Evolutionary conservation across 2,888 invertebrate genomes (phyloP).

Genomic region (Herminia tarsipennalis): DNA sequence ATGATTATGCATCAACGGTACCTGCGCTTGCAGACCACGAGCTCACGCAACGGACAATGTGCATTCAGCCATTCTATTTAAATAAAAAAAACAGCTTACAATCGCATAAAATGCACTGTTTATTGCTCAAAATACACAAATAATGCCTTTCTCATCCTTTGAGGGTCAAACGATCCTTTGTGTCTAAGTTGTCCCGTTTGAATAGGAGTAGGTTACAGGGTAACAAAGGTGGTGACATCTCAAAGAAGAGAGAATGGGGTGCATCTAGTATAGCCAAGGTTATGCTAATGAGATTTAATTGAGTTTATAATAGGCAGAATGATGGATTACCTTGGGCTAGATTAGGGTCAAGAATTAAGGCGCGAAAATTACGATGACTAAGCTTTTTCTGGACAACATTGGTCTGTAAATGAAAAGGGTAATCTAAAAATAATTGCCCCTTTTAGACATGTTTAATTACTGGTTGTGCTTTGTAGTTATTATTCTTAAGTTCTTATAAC

Average conservation of each 20-base stretch:
- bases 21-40: slow-evolving; percentile 81
- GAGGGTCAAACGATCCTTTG: slow-evolving; percentile 82
- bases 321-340: slow-evolving; percentile 63
- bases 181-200: slow-evolving; percentile 77
- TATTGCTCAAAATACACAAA: slow-evolving; percentile 86
- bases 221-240: slow-evolving; percentile 84
- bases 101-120: slow-evolving; percentile 85
- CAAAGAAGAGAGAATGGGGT: slow-evolving; percentile 67
- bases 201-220: slow-evolving; percentile 76
- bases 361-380: slow-evolving; percentile 77
- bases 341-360: slow-evolving; percentile 54
- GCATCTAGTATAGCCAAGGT: slow-evolving; percentile 60
- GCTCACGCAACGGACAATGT: slow-evolving; percentile 84
- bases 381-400: slow-evolving; percentile 39
- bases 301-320: slow-evolving; percentile 82
- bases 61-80: slow-evolving; percentile 79
- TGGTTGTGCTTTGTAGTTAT: too few species aligned
- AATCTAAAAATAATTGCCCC: slow-evolving; percentile 37
- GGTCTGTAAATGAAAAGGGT: slow-evolving; percentile 25
- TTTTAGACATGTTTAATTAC: too few species aligned
- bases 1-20: slow-evolving; percentile 80
- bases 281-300: slow-evolving; percentile 85
- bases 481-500: too few species aligned
- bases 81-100: slow-evolving; percentile 75
- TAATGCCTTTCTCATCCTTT: slow-evolving; percentile 75